Evolutionary conservation across 64 coral and sea anemone genomes (phyloP).

Genomic region (Hydrozoanthus tunicans): DNA sequence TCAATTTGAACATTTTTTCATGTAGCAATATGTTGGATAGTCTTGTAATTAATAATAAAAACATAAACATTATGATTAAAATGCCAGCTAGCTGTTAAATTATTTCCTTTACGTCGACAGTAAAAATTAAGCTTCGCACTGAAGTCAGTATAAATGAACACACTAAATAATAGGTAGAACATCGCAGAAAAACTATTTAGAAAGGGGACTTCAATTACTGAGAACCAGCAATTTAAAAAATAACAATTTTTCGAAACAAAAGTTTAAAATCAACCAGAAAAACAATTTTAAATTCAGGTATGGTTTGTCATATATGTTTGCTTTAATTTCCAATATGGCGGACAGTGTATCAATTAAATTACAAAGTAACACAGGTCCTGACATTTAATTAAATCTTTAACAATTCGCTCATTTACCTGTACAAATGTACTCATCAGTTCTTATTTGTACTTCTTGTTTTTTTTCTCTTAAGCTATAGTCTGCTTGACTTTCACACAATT

Average conservation of each 20-base stretch:
- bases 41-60: background rate
- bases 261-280: background rate
- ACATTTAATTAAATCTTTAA: background rate
- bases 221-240: no score
- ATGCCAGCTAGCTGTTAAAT: background rate
- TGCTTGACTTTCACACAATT: background rate
- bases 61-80: background rate
- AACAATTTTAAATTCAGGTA: background rate
- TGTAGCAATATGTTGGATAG: background rate
- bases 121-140: background rate
- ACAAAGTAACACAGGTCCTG: background rate
- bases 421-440: background rate
- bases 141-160: no score
- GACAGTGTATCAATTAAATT: background rate
- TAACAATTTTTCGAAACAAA: background rate
- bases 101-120: background rate
- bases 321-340: conserved; percentile 15
- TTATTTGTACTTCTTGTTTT: background rate
- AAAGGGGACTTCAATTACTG: background rate
- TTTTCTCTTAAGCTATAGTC: background rate
- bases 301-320: background rate
- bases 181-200: background rate
- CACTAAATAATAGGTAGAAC: background rate
- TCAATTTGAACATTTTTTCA: no score
- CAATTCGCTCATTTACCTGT: background rate